Conservation (phyloP, 1,140 invertebrate genomes). For the Leguminivora glycinivorella region DNA sequence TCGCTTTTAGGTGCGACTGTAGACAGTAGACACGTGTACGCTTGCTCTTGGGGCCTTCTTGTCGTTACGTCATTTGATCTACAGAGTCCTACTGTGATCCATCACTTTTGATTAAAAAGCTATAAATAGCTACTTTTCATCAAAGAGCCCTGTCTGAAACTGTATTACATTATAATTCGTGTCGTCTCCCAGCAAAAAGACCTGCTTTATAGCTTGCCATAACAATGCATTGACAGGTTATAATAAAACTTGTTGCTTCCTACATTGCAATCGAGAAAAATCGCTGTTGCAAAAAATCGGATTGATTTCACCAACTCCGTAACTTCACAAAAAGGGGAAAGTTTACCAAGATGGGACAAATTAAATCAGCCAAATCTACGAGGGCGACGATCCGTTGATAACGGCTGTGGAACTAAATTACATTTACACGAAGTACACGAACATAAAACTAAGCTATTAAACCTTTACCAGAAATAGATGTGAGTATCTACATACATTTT, state of each 20-base stretch:
- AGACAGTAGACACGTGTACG: background rate
- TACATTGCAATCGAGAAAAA: background rate
- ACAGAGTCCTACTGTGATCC: background rate
- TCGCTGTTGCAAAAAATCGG: background rate
- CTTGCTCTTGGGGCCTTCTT: background rate
- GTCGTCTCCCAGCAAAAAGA: no score
- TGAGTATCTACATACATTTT: background rate
- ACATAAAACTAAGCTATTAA: background rate
- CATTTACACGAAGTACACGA: background rate
- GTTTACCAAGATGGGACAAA: background rate
- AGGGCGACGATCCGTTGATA: slow-evolving; percentile 7
- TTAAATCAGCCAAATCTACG: slow-evolving; percentile 18
- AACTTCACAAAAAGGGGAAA: slow-evolving; percentile 12
- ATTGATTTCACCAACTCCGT: background rate
- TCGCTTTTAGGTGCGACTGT: background rate
- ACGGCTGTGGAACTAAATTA: slow-evolving; percentile 10
- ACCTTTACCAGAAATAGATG: background rate
- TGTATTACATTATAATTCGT: background rate
- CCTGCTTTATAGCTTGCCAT: no score
- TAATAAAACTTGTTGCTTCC: no score
- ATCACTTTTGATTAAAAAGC: background rate
- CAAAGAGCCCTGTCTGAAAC: background rate
- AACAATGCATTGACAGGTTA: no score
- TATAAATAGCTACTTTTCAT: background rate
- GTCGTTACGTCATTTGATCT: background rate